Evolutionary conservation across 2,888 invertebrate genomes (phyloP), one percentile per base, ranked within the genome.

Genomic region (Lamellibrachia columna): DNA sequence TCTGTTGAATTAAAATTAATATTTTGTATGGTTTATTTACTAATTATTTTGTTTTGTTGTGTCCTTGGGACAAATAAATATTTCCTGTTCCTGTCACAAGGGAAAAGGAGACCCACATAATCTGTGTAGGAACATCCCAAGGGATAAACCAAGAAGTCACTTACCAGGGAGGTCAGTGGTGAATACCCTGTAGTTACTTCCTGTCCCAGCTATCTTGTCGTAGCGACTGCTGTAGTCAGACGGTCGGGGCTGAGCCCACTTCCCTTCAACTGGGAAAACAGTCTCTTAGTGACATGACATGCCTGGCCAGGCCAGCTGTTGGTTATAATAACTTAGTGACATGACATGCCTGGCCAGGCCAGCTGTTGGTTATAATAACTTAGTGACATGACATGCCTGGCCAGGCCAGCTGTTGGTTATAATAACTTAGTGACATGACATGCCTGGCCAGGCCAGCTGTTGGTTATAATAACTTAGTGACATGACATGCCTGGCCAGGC

Each of bases 101-200:
- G 22, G 6, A 22, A 15, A 6, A 11, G 22, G n/a, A 22, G 75
- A 75, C 22, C 15, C 55, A 55, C 15, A 22, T 15, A 75, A 2
- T 6, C 75, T 75, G 75, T 15, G 75, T 2, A 75, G 75, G 75
- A 75, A 75, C 75, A 75, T 15, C 75, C 22, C 3, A 75, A 4
- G 75, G 75, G 2, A 22, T 22, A n/a, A 55, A 55, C 55, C 8
- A 7, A 55, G 55, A 9, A 55, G 55, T 55, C n/a, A 52, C 91
- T 92, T 52, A 93, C 95, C 95, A 94, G 95, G 95, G 90, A 96
- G 93, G 93, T 95, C 95, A 53, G 94, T 93, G 91, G 93, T 95
- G 93, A 95, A 96, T 28, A 95, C 95, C n/a, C 94, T 93, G 75
- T 75, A 75, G 58, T 95, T 94, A 8, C 93, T 93, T 53, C 94